A percentile compares a stretch with the other conserved stretches of the same genome.
phyloP scores from a whole-genome alignment of 2,797 vertebrate genomes.

The Fratercula arctica region DNA sequence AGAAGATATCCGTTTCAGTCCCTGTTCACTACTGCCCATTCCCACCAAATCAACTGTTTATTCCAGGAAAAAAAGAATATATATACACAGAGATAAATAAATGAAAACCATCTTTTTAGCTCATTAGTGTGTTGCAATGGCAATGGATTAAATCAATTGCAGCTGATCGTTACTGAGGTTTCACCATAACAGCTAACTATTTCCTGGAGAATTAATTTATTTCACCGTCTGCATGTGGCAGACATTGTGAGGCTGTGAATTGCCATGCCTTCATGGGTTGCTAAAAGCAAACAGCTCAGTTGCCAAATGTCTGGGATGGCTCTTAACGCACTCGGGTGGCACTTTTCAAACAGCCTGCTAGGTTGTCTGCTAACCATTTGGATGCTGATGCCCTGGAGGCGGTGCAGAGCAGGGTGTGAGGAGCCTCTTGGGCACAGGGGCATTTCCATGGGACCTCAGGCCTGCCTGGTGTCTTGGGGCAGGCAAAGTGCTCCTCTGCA shows the following conservation, averaged over 20 bases:
- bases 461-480: neutral
- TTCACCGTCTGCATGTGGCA: neutral
- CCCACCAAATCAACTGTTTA: neutral
- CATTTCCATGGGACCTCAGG: neutral
- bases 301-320: neutral
- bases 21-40: neutral
- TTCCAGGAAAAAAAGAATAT: neutral
- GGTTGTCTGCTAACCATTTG: neutral
- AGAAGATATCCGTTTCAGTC: neutral
- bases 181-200: neutral
- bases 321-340: accelerated
- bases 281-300: neutral
- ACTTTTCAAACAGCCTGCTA: neutral
- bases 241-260: neutral
- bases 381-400: too few relatives aligned
- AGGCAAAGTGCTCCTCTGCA: neutral
- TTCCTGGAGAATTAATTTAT: slow-evolving; percentile 29
- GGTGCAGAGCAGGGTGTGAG: too few relatives aligned
- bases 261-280: neutral
- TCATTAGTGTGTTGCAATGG: neutral
- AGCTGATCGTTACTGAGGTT: slow-evolving; percentile 13
- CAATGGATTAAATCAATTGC: neutral
- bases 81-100: neutral
- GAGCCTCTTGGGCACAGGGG: neutral
- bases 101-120: slow-evolving; percentile 30